Conservation (phyloP, 2,797 vertebrate species). For the Enteromius argenteus region DNA sequence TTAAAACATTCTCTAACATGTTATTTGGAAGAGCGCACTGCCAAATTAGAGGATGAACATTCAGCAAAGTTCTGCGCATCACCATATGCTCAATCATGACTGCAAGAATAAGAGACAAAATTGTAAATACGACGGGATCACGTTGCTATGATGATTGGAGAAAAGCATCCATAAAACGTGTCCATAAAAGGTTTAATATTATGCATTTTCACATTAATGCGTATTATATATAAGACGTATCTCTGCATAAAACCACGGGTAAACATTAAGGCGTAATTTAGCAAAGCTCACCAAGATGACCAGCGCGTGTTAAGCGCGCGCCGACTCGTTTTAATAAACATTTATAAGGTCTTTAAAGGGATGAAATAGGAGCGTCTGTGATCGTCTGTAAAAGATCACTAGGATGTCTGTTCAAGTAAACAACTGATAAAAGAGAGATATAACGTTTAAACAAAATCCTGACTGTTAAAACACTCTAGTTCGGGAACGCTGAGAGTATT, state of each 20-base stretch:
- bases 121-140: neutral
- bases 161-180: neutral
- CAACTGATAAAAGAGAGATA: neutral
- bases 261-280: slow-evolving; percentile 17
- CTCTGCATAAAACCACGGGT: neutral
- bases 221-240: neutral
- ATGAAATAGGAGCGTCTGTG: neutral
- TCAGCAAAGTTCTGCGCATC: neutral
- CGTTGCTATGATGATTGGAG: neutral
- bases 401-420: neutral
- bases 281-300: slow-evolving; percentile 1
- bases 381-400: neutral
- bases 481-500: slow-evolving; percentile 5
- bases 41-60: neutral
- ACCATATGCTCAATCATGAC: neutral
- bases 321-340: slow-evolving; percentile 25
- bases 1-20: neutral
- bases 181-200: neutral
- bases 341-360: slow-evolving; percentile 33
- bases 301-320: slow-evolving; percentile 40
- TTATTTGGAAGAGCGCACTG: neutral
- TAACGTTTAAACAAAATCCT: neutral
- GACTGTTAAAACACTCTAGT: neutral
- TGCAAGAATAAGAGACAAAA: neutral
- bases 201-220: neutral